Evolutionary conservation across 2,113 vertebrate genomes (phyloP), one percentile per base, ranked within the genome.

Genomic region (Mellivora capensis): DNA sequence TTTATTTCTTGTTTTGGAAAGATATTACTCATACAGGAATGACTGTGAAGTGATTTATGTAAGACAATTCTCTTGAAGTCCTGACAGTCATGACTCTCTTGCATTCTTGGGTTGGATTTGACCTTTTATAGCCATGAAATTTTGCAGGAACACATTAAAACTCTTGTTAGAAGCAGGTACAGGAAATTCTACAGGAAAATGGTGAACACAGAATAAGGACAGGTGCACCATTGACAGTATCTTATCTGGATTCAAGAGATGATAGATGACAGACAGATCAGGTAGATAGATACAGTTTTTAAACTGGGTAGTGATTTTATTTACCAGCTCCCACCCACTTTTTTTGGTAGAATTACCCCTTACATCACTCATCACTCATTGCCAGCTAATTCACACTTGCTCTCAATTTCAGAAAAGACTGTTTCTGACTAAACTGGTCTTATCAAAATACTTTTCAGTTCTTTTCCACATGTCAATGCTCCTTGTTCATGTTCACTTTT

Each of bases 41-140:
- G 52, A 87, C 14, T 87, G 6, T 91, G 64, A 94, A 54, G 34
- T 93, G 39, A 90, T 94, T 98, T 87, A n/a, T 80, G 2, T 69
- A 94, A 96, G 90, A 64, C 7, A 64, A 82, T 86, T 96, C 92
- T 95, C 94, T 88, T 29, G 52, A 92, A 96, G 57, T 21, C 84
- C 52, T 81, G 76, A 39, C 67, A 64, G 52, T 85, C 44, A 3
- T 81, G 49, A 64, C 57, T 93, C 81, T 27, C 81, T 96, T 90
- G 59, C 37, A 54, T 97, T 92, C 59, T 47, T 10, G 2, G 39
- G n/a, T 27, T 94, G 74, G 44, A 94, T 96, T 90, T 96, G 72
- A 91, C 27, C 54, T 52, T 85, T 69, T 61, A 29, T 21, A 67
- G 29, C n/a, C 71, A 82, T 69, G 62, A 87, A 52, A 84, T 95